Evolutionary conservation across 2,113 vertebrate genomes (phyloP).

Genomic region (Oryzias curvinotus): DNA sequence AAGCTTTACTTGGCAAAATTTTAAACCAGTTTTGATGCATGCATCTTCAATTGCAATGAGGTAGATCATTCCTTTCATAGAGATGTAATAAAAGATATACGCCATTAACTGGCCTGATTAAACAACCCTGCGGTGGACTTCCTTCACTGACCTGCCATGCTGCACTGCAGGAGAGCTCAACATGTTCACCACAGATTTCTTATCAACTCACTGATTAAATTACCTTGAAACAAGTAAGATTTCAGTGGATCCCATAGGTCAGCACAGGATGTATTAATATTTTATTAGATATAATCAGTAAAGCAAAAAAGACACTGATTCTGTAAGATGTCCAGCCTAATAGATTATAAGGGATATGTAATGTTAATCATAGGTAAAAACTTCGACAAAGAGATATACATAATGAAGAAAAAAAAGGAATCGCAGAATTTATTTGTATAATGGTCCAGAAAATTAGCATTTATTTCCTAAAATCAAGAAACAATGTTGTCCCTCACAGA

Average conservation of each 20-base stretch:
- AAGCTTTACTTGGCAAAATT: slow-evolving; percentile 6
- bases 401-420: too few species aligned
- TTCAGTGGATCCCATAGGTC: slow-evolving; percentile 23
- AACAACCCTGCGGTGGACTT: slow-evolving; percentile 34
- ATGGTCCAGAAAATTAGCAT: too few species aligned
- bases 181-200: slow-evolving; percentile 38
- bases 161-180: slow-evolving; percentile 20
- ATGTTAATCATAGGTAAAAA: too few species aligned
- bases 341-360: too few species aligned
- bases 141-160: slow-evolving; percentile 10
- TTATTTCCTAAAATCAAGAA: too few species aligned
- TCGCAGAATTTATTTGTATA: too few species aligned
- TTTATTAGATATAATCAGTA: neutral
- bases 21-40: neutral
- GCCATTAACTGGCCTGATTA: slow-evolving; percentile 62
- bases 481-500: too few species aligned
- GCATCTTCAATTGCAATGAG: slow-evolving; percentile 8
- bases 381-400: too few species aligned
- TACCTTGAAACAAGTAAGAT: slow-evolving; percentile 13
- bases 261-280: slow-evolving; percentile 3
- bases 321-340: too few species aligned
- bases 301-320: too few species aligned
- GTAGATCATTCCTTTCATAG: slow-evolving; percentile 19
- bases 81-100: slow-evolving; percentile 52
- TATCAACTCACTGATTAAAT: slow-evolving; percentile 56